Evolutionary conservation across 1,140 invertebrate species (phyloP), one percentile per base, ranked within the genome.

Genomic region (Dinoponera quadriceps): DNA sequence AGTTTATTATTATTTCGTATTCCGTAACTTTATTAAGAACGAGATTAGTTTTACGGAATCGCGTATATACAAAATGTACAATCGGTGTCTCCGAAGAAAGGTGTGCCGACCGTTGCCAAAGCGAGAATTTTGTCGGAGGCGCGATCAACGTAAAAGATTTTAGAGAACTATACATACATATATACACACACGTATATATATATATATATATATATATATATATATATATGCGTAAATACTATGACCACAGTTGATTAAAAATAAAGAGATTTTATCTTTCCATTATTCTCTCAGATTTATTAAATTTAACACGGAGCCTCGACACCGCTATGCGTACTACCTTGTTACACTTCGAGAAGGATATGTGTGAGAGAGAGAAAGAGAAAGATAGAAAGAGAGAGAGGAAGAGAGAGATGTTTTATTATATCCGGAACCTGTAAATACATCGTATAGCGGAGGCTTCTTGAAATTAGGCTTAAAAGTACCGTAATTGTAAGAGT

Each of bases 221-320:
- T 54, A 78, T 78, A 78, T 44, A 44, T 44, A 44, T 44, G 9
- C 9, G 9, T 44, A 44, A 44, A 44, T 44, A 44, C 11, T 44
- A 44, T 44, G 38, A 44, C 38, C 38, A 25, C n/a, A 38, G 55
- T 69, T 80, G n/a, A 54, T 69, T 71, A 57, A 80, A 80, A 80
- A 80, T 80, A 80, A 80, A 80, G 22, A 71, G 20, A 38, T 55
- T 68, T 78, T 68, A 78, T 78, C 73, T 77, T 65, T 77, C 49
- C 49, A 68, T 9, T 18, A 18, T 54, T 38, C 29, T 68, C 51
- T 44, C 20, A 78, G 48, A 55, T 68, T 78, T 55, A 44, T 78
- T 78, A 78, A 38, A 27, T 22, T 9, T 22, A 4, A 66, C 44
- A 9, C 13, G 20, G 5, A 2, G 22, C 0, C 13, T 66, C 20